Evolutionary conservation across 2,113 vertebrate species (phyloP), one percentile per base, ranked within the genome.

Genomic region (Rhizomys pruinosus): DNA sequence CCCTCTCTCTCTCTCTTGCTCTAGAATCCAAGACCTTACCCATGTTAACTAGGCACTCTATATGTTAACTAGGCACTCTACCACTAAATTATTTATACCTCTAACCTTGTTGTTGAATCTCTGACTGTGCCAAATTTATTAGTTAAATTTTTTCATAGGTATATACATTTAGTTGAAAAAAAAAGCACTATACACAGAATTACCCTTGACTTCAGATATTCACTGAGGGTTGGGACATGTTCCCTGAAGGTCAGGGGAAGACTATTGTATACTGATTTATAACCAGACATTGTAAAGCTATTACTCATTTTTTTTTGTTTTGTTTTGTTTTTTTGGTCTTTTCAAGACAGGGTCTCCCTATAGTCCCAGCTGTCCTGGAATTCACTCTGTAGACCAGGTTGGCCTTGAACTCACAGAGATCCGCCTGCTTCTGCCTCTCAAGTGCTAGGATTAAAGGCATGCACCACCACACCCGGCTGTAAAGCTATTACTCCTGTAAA

Each of bases 221-320:
- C 17, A 44, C 37, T 44, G 64, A 64, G 34, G 25, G 3, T 64
- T 66, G 39, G 37, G 39, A 64, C 7, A 3, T 13, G 32, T 15
- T 63, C 2, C 2, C 27, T 79, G 4, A 0, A 32, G 61, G 16
- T 79, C 6, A 3, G 37, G n/a, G 10, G 1, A 27, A 5, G 27
- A 29, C 61, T 78, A 52, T 52, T 68, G 34, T 8, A 39, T 37
- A 16, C 27, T 59, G 63, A 84, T 47, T 71, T 77, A 19, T 25
- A n/a, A 84, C 42, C 61, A 47, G 84, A 81, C 59, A 68, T 15
- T 61, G 32, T 29, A 84, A 76, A 25, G n/a, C 15, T 47, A 52
- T 74, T 64, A 87, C 59, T 69, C n/a, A n/a, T n/a, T n/a, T n/a
- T n/a, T n/a, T n/a, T n/a, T n/a, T n/a, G n/a, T n/a, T n/a, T n/a